Evolutionary conservation across 1,140 invertebrate genomes (phyloP).

Genomic region (Xylocopa sonorina): DNA sequence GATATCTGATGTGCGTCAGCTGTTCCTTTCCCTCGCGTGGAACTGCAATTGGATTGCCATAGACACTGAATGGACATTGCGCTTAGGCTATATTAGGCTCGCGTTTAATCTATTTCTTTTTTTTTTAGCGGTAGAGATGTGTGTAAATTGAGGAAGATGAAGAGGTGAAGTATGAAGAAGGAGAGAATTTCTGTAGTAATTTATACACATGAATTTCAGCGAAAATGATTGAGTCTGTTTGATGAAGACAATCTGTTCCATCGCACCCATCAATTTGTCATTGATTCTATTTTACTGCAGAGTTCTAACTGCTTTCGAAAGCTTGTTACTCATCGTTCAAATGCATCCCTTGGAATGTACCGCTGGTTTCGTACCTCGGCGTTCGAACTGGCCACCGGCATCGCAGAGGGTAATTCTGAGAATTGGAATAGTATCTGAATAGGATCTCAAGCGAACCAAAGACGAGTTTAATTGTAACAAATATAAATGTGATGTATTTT

Average conservation of each 20-base stretch:
- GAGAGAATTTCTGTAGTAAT: too few species aligned
- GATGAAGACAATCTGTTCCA: constrained; percentile 15
- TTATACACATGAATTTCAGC: too few species aligned
- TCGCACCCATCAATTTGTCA: constrained; percentile 8
- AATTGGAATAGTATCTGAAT: background rate
- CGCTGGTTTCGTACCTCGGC: background rate
- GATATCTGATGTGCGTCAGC: constrained; percentile 46
- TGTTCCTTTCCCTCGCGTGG: constrained; percentile 19
- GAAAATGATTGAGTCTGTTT: constrained; percentile 28
- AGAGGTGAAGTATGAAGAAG: too few species aligned
- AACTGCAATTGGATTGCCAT: background rate
- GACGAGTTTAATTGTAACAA: background rate
- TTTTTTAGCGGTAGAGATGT: too few species aligned
- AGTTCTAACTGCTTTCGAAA: background rate
- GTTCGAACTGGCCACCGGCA: background rate
- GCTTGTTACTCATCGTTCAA: background rate
- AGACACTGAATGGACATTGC: too few species aligned
- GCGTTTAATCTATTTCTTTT: too few species aligned
- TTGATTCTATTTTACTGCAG: constrained; percentile 18
- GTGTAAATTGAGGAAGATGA: too few species aligned
- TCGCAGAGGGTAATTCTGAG: background rate
- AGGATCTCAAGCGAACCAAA: background rate
- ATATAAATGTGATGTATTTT: too few species aligned
- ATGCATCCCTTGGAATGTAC: background rate
- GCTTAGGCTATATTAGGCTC: too few species aligned